These are phyloP conservation scores for Centruroides vittatus DNA, from an alignment of 1,140 invertebrate species.

Conservation along the genomic window DNA sequence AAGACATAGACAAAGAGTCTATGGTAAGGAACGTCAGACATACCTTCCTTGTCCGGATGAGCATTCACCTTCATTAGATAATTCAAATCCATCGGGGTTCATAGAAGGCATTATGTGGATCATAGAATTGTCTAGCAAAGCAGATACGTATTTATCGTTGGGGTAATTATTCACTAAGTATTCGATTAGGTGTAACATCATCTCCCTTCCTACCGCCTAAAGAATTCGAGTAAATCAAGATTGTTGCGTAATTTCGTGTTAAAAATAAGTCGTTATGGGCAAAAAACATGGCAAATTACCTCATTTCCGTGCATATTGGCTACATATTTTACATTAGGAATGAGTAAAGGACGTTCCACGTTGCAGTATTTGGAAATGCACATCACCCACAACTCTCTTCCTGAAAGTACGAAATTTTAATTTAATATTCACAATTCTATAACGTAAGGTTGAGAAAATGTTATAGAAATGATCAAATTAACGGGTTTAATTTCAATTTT, in stretches of 20 bases:
- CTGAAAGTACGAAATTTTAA: conserved; percentile 29
- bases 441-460: too few species aligned
- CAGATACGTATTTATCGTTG: conserved; percentile 19
- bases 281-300: conserved; percentile 12
- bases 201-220: conserved; percentile 71
- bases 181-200: conserved; percentile 70
- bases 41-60: conserved; percentile 27
- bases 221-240: not conserved
- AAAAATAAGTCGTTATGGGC: conserved; percentile 3
- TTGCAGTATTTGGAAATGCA: conserved; percentile 79
- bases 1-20: too few species aligned
- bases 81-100: conserved; percentile 37
- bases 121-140: conserved; percentile 34
- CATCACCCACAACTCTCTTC: conserved; percentile 86
- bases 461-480: too few species aligned
- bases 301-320: conserved; percentile 32
- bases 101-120: conserved; percentile 40
- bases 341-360: conserved; percentile 69
- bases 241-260: too few species aligned
- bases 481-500: too few species aligned
- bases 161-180: conserved; percentile 18
- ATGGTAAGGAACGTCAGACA: not conserved
- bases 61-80: conserved; percentile 31
- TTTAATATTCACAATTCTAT: too few species aligned
- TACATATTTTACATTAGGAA: conserved; percentile 47